Conservation (phyloP, 1,140 invertebrate genomes). For the Cepaea nemoralis region DNA sequence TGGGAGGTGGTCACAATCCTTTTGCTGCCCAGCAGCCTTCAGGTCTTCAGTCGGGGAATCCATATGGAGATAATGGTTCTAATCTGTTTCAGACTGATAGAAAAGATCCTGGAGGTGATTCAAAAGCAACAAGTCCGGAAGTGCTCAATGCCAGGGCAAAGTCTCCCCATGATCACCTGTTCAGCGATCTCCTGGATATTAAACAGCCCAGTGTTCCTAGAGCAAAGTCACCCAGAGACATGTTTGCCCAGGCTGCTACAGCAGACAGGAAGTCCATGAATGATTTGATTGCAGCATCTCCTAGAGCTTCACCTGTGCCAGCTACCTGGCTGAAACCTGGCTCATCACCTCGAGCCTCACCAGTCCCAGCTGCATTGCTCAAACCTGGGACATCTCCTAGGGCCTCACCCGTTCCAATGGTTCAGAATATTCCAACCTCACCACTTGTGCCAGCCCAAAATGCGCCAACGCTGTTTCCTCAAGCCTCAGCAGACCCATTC, state of each 20-base stretch:
- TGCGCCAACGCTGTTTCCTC: no score
- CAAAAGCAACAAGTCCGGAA: conserved; percentile 30
- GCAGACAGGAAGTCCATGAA: conserved; percentile 61
- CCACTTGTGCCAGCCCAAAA: neutral
- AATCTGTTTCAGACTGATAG: conserved; percentile 43
- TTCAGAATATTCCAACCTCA: neutral
- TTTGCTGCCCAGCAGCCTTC: neutral
- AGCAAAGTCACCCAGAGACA: conserved; percentile 56
- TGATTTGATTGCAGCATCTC: conserved; percentile 43
- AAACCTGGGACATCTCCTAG: neutral
- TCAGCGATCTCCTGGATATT: conserved; percentile 60
- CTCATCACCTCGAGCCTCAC: neutral
- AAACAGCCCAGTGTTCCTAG: conserved; percentile 46
- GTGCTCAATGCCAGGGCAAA: conserved; percentile 14
- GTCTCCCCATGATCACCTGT: conserved; percentile 49
- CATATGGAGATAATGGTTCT: conserved; percentile 15
- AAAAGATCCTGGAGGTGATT: conserved; percentile 24
- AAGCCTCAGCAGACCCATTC: no score
- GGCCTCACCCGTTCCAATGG: neutral
- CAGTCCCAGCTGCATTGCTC: neutral
- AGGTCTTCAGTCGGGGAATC: conserved; percentile 16
- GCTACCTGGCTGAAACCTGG: neutral
- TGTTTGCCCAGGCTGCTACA: conserved; percentile 56
- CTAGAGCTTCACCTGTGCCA: conserved; percentile 20
- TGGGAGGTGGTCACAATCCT: conserved; percentile 9